Evolutionary conservation across 2,888 invertebrate genomes (phyloP).

Genomic region (Amaurobius ferox): DNA sequence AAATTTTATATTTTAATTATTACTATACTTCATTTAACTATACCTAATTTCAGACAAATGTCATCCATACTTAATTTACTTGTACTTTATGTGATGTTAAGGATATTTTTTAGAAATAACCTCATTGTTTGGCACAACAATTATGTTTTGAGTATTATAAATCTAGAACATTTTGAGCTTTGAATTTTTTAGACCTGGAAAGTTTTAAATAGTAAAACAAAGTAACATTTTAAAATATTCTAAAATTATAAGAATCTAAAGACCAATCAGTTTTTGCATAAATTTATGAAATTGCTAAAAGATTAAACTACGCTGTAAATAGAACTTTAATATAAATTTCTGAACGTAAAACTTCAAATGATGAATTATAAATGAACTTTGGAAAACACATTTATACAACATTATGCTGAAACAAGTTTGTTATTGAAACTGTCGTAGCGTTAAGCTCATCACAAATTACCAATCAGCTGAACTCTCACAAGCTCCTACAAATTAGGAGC

Average conservation of each 20-base stretch:
- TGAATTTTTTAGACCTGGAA: neutral
- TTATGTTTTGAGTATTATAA: neutral
- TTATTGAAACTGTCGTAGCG: neutral
- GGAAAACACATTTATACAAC: neutral
- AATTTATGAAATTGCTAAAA: too few species aligned
- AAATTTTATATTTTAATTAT: neutral
- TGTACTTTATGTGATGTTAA: constrained; percentile 4
- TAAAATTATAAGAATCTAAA: too few species aligned
- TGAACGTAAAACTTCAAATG: too few species aligned
- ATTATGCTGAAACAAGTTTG: neutral
- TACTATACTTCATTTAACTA: neutral
- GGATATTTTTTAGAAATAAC: constrained; percentile 1
- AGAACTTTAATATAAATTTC: too few species aligned
- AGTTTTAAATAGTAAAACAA: neutral
- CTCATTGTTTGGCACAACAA: constrained; percentile 24
- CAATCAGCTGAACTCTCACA: neutral
- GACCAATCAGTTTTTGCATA: too few species aligned
- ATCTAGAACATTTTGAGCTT: constrained; percentile 11
- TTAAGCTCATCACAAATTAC: neutral
- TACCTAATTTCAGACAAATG: neutral
- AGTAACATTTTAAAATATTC: too few species aligned
- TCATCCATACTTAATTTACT: neutral
- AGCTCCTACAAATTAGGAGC: neutral
- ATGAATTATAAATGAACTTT: neutral
- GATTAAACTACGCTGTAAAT: too few species aligned